Evolutionary conservation across 2,888 invertebrate genomes (phyloP), one percentile per base, ranked within the genome.

Genomic region (Meteorus colon): DNA sequence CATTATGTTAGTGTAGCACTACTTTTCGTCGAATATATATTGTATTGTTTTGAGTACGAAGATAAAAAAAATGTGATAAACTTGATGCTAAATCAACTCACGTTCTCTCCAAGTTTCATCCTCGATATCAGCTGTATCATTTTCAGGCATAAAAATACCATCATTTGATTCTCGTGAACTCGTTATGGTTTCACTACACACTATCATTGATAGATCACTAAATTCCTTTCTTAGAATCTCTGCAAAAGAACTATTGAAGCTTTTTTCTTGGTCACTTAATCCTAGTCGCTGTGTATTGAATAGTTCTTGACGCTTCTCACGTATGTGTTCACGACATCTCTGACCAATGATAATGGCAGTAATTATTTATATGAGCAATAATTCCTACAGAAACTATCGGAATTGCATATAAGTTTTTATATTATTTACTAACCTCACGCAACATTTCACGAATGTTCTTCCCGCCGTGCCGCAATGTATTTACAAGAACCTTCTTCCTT

Each of bases 371-470:
- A 34, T 12, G 29, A 63, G 37, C 10, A 19, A 31, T 41, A 3
- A n/a, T 34, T 31, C 31, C 14, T 16, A 12, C 34, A 8, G 51
- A 41, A 4, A 65, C n/a, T 24, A 48, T 45, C 2, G 16, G 16
- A n/a, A 69, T 29, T 27, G 4, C 4, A 34, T 31, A 34, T 19
- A 34, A 1, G 24, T 34, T 34, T 34, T 6, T 16, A 1, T 1
- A 27, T 41, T 14, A 70, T 24, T 3, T 1, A 55, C 78, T 77
- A 80, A 80, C 90, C 89, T 90, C 85, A 83, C 90, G 83, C 19
- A 90, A 78, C 48, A 89, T 82, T 76, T 90, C 89, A 75, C 87
- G 88, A 41, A 90, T 81, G 78, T 88, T 89, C 0, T 90, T 89
- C 2, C 90, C 89, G 12, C 88, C 88, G 55, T 87, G 81, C 80